These are phyloP conservation scores for Rhombomys opimus DNA, from an alignment of 2,113 vertebrate species.

Conservation along the genomic window DNA sequence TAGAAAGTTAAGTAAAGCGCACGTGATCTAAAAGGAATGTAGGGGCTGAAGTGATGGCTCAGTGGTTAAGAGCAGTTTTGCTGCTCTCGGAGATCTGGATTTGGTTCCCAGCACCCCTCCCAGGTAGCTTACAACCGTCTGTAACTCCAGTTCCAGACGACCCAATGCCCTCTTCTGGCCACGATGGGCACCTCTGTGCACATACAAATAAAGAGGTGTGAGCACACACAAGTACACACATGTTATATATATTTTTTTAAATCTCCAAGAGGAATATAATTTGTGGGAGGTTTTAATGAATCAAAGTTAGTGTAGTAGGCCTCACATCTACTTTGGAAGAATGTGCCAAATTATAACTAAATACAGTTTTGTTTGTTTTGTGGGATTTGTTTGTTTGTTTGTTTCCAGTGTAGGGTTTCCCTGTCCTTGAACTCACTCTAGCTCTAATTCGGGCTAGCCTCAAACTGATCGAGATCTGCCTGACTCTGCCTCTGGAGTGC, in stretches of 20 bases:
- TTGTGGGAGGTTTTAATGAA: slow-evolving; percentile 51
- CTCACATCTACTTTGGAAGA: neutral
- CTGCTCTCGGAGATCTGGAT: neutral
- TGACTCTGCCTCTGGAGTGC: neutral
- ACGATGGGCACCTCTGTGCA: neutral
- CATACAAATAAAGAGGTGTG: neutral
- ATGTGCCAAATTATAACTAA: neutral
- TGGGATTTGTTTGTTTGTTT: neutral
- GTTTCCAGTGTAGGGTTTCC: neutral
- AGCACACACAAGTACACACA: too few species aligned
- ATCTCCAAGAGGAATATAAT: slow-evolving; percentile 34
- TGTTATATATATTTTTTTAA: too few species aligned
- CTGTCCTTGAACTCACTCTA: neutral
- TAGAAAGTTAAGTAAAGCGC: neutral
- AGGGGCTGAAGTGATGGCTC: neutral
- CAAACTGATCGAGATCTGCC: neutral
- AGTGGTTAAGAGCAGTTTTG: neutral
- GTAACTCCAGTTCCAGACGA: neutral
- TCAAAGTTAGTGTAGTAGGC: slow-evolving; percentile 6
- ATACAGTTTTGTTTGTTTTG: neutral
- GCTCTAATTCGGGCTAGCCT: neutral
- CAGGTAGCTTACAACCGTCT: too few species aligned
- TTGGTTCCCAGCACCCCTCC: neutral
- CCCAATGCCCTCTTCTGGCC: neutral
- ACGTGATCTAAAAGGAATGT: slow-evolving; percentile 20